Conservation (phyloP, 2,797 vertebrate species). For the Pangasius mekongensis region DNA sequence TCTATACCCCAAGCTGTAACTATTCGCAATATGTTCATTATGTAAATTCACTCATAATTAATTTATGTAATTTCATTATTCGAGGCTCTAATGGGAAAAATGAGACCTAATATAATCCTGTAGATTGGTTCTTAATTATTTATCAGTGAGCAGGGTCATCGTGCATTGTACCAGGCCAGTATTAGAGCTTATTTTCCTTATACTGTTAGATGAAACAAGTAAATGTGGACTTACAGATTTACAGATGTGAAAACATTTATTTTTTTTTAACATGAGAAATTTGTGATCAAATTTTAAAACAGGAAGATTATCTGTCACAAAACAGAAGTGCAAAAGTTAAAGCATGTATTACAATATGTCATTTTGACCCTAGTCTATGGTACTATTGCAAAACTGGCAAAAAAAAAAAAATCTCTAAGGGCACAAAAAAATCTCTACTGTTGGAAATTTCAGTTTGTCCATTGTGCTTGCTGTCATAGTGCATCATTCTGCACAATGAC, state of each 20-base stretch:
- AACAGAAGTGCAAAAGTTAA: background rate
- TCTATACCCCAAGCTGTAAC: background rate
- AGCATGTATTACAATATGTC: background rate
- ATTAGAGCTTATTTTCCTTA: background rate
- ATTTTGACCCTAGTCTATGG: background rate
- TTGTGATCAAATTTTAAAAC: background rate
- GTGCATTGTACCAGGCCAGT: background rate
- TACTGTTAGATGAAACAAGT: background rate
- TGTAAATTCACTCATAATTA: constrained; percentile 33
- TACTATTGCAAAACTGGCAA: background rate
- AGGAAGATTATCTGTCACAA: background rate
- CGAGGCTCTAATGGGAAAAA: constrained; percentile 4
- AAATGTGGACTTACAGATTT: background rate
- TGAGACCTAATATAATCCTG: constrained; percentile 26
- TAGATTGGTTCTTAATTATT: constrained; percentile 37
- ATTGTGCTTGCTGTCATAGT: constrained; percentile 37
- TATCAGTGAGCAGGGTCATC: constrained; percentile 24
- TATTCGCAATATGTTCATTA: constrained; percentile 27
- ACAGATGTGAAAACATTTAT: background rate
- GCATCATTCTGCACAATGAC: constrained; percentile 32
- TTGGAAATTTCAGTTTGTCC: constrained; percentile 1
- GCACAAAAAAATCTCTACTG: background rate
- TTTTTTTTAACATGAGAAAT: background rate
- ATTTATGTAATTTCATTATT: constrained; percentile 30
- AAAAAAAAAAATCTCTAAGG: background rate